These are phyloP conservation scores for Holothuria glaberrima DNA, from an alignment of 35 echinoderm and acorn worm genomes.

Conservation along the genomic window DNA sequence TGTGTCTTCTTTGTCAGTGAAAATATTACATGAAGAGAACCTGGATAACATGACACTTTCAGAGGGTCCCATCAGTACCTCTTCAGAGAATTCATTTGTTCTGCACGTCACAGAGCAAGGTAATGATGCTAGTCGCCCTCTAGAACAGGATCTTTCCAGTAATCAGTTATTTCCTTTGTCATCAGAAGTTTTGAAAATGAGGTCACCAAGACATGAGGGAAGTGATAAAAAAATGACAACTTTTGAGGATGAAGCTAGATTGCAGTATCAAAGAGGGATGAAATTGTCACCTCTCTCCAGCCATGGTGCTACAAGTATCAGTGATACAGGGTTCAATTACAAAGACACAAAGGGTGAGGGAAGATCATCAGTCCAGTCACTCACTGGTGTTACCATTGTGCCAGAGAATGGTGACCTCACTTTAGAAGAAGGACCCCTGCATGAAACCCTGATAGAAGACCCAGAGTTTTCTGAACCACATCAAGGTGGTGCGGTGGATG, in stretches of 20 bases:
- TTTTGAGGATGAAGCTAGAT: no score
- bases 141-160: background rate
- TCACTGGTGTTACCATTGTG: background rate
- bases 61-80: constrained; percentile 21
- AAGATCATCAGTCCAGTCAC: no score
- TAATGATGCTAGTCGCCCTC: no score
- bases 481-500: background rate
- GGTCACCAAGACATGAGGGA: background rate
- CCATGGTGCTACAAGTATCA: no score
- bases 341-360: no score
- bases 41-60: constrained; percentile 8
- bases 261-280: no score
- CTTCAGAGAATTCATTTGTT: background rate
- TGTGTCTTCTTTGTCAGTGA: background rate
- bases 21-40: background rate
- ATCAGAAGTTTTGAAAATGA: background rate
- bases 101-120: no score
- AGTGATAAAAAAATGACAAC: no score
- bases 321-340: no score
- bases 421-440: constrained; percentile 23
- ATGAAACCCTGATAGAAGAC: constrained; percentile 1
- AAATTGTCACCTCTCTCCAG: no score
- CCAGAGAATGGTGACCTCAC: background rate
- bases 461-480: background rate
- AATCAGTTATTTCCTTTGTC: background rate